phyloP scores from a whole-genome alignment of 2,797 vertebrate species.

The Pelodytes ibericus region DNA sequence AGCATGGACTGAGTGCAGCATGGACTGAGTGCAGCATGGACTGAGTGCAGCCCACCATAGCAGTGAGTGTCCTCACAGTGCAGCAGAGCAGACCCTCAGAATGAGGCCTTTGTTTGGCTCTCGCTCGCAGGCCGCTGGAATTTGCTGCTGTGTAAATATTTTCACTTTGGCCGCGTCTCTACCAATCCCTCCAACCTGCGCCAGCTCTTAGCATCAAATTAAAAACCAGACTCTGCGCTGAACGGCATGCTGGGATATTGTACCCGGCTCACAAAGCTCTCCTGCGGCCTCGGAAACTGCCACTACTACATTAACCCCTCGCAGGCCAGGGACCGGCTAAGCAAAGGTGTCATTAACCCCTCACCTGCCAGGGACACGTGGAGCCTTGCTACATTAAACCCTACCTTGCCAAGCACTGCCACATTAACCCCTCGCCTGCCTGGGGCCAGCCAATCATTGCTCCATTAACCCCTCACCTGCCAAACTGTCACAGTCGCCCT shows the following conservation, averaged over 20 bases:
- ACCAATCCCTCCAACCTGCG: constrained; percentile 54
- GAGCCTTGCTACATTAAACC: not conserved
- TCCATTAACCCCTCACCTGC: not conserved
- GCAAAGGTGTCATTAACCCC: constrained; percentile 10
- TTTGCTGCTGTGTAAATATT: constrained; percentile 54
- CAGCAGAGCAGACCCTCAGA: constrained; percentile 43
- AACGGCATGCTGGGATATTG: constrained; percentile 55
- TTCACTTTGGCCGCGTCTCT: constrained; percentile 50
- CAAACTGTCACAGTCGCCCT: too few relatives aligned
- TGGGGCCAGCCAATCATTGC: not conserved
- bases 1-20: not conserved
- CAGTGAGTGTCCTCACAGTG: constrained; percentile 23
- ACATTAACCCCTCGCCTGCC: constrained; percentile 1
- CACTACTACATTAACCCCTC: too few relatives aligned
- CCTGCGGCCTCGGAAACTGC: constrained; percentile 40
- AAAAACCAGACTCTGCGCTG: constrained; percentile 53
- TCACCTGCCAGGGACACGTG: not conserved
- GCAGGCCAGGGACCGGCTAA: constrained; percentile 37
- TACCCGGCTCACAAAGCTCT: constrained; percentile 53
- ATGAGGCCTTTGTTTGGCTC: constrained; percentile 47
- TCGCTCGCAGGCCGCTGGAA: constrained; percentile 37
- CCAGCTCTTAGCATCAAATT: constrained; percentile 56
- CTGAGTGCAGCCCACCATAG: constrained; percentile 6
- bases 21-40: not conserved
- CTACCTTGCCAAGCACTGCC: not conserved